A percentile compares a stretch with the other conserved stretches of the same genome.
These are phyloP conservation scores for Apis florea DNA, from an alignment of 1,140 invertebrate genomes.

Conservation along the genomic window DNA sequence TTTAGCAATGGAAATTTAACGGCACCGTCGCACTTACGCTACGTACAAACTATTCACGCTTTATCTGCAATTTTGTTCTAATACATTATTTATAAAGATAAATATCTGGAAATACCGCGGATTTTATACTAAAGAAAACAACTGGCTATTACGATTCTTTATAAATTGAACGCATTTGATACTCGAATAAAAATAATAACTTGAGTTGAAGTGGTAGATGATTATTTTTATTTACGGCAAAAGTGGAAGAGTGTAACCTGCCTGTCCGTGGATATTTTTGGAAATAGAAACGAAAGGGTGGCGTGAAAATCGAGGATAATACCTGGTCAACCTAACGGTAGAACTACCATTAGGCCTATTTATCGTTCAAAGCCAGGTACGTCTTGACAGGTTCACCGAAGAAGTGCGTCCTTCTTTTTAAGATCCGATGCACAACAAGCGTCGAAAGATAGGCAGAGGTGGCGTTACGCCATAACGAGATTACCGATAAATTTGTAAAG, in stretches of 20 bases:
- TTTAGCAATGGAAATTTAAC: no score
- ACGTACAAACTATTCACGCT: no score
- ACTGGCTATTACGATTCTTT: no score
- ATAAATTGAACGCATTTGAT: no score
- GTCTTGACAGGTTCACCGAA: constrained; percentile 46
- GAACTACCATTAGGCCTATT: constrained; percentile 63
- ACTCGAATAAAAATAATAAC: background rate
- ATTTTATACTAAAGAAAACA: no score
- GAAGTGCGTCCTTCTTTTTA: constrained; percentile 29
- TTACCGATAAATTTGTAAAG: constrained; percentile 65
- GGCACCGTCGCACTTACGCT: background rate
- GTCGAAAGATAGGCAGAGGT: constrained; percentile 47
- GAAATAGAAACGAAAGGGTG: constrained; percentile 57
- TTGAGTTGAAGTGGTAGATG: background rate
- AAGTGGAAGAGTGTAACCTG: background rate
- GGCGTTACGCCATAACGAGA: constrained; percentile 67
- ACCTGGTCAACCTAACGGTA: constrained; percentile 66
- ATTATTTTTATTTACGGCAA: background rate
- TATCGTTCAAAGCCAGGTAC: constrained; percentile 63
- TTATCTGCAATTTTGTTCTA: no score
- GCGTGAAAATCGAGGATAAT: constrained; percentile 71
- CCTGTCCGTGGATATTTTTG: constrained; percentile 12
- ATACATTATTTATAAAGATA: no score
- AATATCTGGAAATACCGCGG: no score
- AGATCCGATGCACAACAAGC: constrained; percentile 40